Conservation (phyloP, 2,113 vertebrate species). For the Crocuta crocuta region DNA sequence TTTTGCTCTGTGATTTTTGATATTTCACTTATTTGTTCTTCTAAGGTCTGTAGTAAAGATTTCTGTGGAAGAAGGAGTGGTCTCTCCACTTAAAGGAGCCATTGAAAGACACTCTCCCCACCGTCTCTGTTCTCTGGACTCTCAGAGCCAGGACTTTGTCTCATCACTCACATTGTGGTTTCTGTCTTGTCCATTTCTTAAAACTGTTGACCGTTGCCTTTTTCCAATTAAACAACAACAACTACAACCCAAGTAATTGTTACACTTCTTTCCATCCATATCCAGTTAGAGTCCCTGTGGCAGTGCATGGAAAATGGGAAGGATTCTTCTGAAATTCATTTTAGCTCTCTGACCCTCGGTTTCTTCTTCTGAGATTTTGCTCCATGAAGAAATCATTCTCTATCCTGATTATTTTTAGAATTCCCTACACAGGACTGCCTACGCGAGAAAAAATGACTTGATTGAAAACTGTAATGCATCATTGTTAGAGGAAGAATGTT, state of each 20-base stretch:
- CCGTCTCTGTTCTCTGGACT: no score
- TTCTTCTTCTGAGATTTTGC: neutral
- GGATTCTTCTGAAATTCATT: neutral
- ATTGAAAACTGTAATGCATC: neutral
- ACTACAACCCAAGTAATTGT: neutral
- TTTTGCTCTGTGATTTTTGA: neutral
- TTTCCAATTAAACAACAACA: neutral
- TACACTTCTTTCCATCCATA: neutral
- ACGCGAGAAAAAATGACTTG: neutral
- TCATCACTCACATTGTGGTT: neutral
- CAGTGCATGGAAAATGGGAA: neutral
- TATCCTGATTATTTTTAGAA: neutral
- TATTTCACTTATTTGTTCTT: neutral
- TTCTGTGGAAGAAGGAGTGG: neutral
- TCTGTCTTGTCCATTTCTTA: neutral
- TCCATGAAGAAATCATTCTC: neutral
- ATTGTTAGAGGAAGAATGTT: neutral
- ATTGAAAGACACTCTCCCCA: neutral
- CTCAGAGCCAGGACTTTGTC: no score
- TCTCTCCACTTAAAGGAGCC: neutral
- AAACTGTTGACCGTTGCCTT: neutral
- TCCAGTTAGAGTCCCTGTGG: neutral
- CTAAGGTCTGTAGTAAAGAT: neutral
- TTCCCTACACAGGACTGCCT: neutral
- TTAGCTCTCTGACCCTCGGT: neutral